Percentiles rank a stretch among this genome's conserved stretches.
Conservation (phyloP, 1,140 invertebrate species). For the Melanaphis sacchari region DNA sequence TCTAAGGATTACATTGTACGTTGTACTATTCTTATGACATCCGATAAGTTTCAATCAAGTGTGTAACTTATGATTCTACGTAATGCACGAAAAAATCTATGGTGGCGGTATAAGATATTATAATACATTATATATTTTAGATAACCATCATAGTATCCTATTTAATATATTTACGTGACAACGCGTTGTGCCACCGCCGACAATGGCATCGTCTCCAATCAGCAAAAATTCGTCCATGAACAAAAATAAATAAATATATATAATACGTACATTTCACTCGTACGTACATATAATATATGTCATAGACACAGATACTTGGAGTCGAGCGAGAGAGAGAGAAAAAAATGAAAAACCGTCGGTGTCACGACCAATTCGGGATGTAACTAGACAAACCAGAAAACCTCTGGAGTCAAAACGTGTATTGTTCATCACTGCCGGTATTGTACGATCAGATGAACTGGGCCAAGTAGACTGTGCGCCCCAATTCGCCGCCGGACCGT, state of each 20-base stretch:
- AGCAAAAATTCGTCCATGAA: constrained; percentile 2
- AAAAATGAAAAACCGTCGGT: constrained; percentile 38
- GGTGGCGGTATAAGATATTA: not conserved
- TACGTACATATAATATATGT: not conserved
- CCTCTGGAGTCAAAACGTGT: constrained; percentile 21
- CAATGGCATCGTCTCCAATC: not conserved
- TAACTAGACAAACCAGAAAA: constrained; percentile 18
- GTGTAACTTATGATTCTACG: not conserved
- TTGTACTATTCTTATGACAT: not conserved
- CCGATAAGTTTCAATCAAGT: not conserved
- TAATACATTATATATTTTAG: not conserved
- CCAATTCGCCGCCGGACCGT: constrained; percentile 48
- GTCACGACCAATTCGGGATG: constrained; percentile 46
- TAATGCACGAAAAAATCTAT: not conserved
- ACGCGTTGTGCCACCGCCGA: not conserved
- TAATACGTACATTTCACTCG: not conserved
- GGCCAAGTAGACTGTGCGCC: constrained; percentile 48
- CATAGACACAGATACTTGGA: not conserved
- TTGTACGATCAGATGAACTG: constrained; percentile 43
- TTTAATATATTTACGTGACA: not conserved
- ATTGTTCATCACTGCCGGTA: constrained; percentile 36
- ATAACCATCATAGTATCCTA: not conserved
- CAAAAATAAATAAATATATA: constrained; percentile 20
- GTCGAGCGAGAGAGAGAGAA: not conserved
- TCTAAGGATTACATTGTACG: not conserved